These are phyloP conservation scores for Aethina tumida DNA, from an alignment of 1,140 invertebrate genomes.

Conservation along the genomic window DNA sequence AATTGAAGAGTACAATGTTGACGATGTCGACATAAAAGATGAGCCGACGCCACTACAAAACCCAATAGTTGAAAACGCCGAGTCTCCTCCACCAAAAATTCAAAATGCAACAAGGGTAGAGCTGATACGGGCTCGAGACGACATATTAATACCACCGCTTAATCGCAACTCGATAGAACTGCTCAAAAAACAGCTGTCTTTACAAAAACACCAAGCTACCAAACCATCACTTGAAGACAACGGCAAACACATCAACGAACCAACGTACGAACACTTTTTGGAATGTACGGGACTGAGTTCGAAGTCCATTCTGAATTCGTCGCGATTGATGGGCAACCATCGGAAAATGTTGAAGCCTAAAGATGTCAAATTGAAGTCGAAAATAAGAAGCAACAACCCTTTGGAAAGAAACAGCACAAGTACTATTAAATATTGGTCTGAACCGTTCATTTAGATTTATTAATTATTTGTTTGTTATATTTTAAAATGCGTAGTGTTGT, in stretches of 20 bases:
- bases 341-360: constrained; percentile 67
- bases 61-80: constrained; percentile 2
- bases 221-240: constrained; percentile 7
- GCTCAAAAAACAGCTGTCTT: constrained; percentile 28
- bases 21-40: constrained; percentile 20
- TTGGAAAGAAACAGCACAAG: constrained; percentile 27
- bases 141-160: constrained; percentile 18
- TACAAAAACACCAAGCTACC: constrained; percentile 18
- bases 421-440: constrained; percentile 33
- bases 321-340: constrained; percentile 60
- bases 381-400: constrained; percentile 26
- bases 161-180: constrained; percentile 25
- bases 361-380: constrained; percentile 58
- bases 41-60: constrained; percentile 1
- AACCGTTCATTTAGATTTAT: constrained; percentile 33
- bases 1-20: constrained; percentile 39
- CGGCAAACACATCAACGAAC: constrained; percentile 16
- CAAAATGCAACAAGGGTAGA: constrained; percentile 18
- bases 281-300: constrained; percentile 71
- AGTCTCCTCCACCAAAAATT: constrained; percentile 1
- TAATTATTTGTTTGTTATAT: no score
- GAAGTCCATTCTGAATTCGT: constrained; percentile 67
- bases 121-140: constrained; percentile 23
- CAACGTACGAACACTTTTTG: constrained; percentile 61
- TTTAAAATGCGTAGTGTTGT: no score